Percentiles rank a stretch among this genome's conserved stretches.
Conservation (phyloP, 1,140 invertebrate species). For the Eulimnadia texana region DNA sequence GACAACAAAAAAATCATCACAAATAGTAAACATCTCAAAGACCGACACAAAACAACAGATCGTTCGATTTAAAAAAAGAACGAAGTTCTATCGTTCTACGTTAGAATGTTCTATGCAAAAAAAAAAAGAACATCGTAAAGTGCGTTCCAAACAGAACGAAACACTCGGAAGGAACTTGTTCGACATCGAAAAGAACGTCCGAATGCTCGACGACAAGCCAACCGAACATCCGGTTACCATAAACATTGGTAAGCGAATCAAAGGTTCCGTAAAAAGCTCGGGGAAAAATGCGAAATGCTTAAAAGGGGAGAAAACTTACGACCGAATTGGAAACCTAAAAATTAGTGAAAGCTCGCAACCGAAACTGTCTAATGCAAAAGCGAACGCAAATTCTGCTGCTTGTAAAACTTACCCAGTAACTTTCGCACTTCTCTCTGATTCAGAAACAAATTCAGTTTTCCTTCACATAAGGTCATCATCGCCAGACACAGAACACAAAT, state of each 20-base stretch:
- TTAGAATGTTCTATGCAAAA: not conserved
- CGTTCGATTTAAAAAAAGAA: not conserved
- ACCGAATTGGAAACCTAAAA: no score
- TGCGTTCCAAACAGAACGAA: no score
- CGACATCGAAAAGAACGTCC: not conserved
- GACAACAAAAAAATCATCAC: not conserved
- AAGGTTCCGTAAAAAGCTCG: no score
- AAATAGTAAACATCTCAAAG: not conserved
- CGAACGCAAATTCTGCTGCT: not conserved
- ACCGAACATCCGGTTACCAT: not conserved
- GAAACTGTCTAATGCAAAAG: not conserved
- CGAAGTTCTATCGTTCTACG: not conserved
- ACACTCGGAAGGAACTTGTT: not conserved
- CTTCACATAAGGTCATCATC: not conserved
- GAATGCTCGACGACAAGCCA: not conserved
- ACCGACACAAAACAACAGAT: not conserved
- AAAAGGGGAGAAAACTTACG: no score
- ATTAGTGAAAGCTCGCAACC: not conserved
- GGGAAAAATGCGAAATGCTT: no score
- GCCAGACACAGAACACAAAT: not conserved
- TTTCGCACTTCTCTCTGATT: slow-evolving; percentile 6
- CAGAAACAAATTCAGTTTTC: slow-evolving; percentile 11
- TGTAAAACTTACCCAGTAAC: not conserved
- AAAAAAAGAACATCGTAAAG: no score
- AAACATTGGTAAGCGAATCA: no score